Evolutionary conservation across 2,113 vertebrate genomes (phyloP), one percentile per base, ranked within the genome.

Genomic region (Eulemur macaco): DNA sequence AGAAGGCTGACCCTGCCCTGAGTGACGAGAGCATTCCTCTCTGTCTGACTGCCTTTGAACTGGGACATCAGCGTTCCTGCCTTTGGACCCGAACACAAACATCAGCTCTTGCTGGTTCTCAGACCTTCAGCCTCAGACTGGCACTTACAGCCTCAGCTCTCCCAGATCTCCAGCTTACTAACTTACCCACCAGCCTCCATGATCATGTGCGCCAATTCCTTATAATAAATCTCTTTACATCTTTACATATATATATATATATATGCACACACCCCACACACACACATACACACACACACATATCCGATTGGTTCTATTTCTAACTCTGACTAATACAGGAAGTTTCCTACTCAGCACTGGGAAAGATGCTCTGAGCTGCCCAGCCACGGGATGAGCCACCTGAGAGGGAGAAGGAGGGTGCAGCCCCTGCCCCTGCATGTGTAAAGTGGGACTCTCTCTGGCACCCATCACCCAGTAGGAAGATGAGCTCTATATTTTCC

Each of bases 311-410:
- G 47, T 64, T 88, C 34, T 66, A 8, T 77, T 91, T 89, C 91
- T 92, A 94, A 42, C 17, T 12, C 58, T 76, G 45, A n/a, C 21
- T 82, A 54, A 66, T n/a, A 42, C 58, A 86, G 74, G 37, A 54
- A 74, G 56, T 21, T 8, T 83, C 42, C 60, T 29, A 17, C 39
- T 37, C 54, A 89, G 13, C 82, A 5, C 3, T 42, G 52, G 54
- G 45, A 68, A 90, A 80, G 52, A 86, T 37, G 52, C 76, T 68
- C 88, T 31, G 18, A 73, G 31, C 39, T 60, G 5, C 34, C 69
- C 71, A 29, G n/a, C 23, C 17, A 37, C 13, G 2, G 45, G 10
- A 23, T 17, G 8, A 69, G 37, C 21, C n/a, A 12, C 17, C 83
- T 25, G 21, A 3, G 8, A 42, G 73, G n/a, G 39, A 29, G 10